Evolutionary conservation across 1,140 invertebrate species (phyloP), one percentile per base, ranked within the genome.

Genomic region (Batillaria attramentaria): DNA sequence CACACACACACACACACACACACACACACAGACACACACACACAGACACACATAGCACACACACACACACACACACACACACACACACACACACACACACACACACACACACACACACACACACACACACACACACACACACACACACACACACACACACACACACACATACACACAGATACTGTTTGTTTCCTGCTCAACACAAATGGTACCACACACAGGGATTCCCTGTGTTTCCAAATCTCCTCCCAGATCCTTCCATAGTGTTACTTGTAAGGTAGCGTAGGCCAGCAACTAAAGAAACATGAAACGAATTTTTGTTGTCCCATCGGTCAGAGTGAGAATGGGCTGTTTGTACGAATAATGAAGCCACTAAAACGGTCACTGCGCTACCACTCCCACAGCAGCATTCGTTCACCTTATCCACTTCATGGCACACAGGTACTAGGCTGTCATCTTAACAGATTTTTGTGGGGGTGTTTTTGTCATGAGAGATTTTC

Each of bases 101-200:
- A 35, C 24, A 20, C n/a, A 31, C 37, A 20, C 37, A 37, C 66
- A 31, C 66, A 18, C 66, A 31, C 24, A 37, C 66, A 31, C 66
- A 16, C 66, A 33, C 31, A 68, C 31, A 28, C 28, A 68, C 66
- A 68, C 66, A 35, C 33, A 68, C 65, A 68, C 66, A 68, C 66
- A 68, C 66, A 33, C 60, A 33, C 60, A 33, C 60, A 33, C 60
- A 33, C 60, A 33, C 60, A 65, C 60, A 65, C 60, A 65, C 60
- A 65, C 60, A 65, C 60, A 65, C 60, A 65, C 60, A 65, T 10
- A 65, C 60, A 65, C 60, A 65, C 60, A 65, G 16, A 65, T 18
- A 31, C 31, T 16, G 18, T 8, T 50, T 13, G 13, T 13, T 50
- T 50, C 24, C 46, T 13, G 13, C 10, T 50, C 10, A 65, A 18